Base-by-base conservation (phyloP, 2,113 vertebrate genomes). In the Neotoma lepida region DNA sequence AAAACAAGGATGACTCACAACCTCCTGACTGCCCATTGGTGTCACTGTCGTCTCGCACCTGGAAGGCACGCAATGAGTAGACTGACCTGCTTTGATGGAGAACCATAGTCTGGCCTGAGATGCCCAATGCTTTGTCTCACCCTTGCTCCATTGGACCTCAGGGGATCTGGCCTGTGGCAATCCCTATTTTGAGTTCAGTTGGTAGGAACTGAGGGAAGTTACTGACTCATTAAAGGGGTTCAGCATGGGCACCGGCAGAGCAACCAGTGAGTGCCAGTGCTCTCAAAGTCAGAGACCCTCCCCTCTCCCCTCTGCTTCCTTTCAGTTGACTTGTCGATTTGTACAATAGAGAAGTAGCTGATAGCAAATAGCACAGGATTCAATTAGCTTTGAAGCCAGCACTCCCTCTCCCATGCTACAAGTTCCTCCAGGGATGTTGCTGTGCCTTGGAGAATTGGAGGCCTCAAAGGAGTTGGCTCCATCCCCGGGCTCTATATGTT, bases 31-130 rank as follows among this genome's bases (percentile, higher is more conserved):
- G 76, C 92, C 84, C 93, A 81, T 0, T 66, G 64, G 90, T 96
- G 90, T 96, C 80, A 68, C 74, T 94, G 94, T 76, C 4, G 63
- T 93, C 93, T 96, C 80, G 64, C 92, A 95, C 95, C 90, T 90
- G 93, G 74, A 91, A n/a, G 66, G 82, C 84, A 78, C 7, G n/a
- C 44, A 70, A 8, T 44, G 28, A 4, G 14, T 39, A 51, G 68
- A 85, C 46, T 35, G 58, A 89, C 54, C 71, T 92, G 80, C 64
- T 96, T 81, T 86, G 88, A 63, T n/a, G 46, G 28, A 39, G 51
- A n/a, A 41, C 70, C 49, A 58, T 26, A 81, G 33, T 82, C 78
- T 87, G 63, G 41, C 82, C 86, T 68, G 61, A 92, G 86, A 89
- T 70, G 17, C 64, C 39, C 68, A 6, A 64, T 64, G 71, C 49